Evolutionary conservation across 2,888 invertebrate genomes (phyloP), one percentile per base, ranked within the genome.

Genomic region (Parascotia fuliginaria): DNA sequence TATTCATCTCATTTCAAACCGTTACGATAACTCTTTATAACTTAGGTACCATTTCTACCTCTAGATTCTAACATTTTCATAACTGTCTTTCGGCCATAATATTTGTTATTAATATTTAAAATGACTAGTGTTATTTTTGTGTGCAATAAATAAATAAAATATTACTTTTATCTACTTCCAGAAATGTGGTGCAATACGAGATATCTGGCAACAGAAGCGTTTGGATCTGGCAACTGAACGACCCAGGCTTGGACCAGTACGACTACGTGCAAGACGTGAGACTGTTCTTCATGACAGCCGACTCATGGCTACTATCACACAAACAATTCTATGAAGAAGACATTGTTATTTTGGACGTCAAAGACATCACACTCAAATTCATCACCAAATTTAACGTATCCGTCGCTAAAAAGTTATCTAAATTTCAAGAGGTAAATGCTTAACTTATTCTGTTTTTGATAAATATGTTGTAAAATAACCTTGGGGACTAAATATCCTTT

Each of bases 321-420:
- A 60, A 77, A 0, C 11, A 51, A 0, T 56, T 85, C 16, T 77
- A 77, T 14, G 85, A 85, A 0, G 73, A 71, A 1, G 89, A 90
- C 40, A 65, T 87, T 0, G 81, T 79, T 0, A n/a, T 90, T 0
- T 44, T 91, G 67, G 91, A 91, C 50, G 83, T 79, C 0, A 89
- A 88, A 46, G 90, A 90, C 51, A 65, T 91, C 7, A 76, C 81
- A 0, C 62, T 91, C 7, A 90, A 83, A 65, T 85, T 89, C 32
- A 39, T 85, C 53, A 93, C 82, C 36, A 96, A 95, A 44, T 94
- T 95, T 65, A 94, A 95, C 73, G 73, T 95, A 13, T 94, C 95
- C 0, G 70, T 95, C 46, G 95, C 95, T 0, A 94, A 92, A 61
- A 87, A 93, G 59, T 87, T 95, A 29, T 81, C 93, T 2, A 93